Base-by-base conservation (phyloP, 2,888 invertebrate genomes). In the Drosophila mimica region DNA sequence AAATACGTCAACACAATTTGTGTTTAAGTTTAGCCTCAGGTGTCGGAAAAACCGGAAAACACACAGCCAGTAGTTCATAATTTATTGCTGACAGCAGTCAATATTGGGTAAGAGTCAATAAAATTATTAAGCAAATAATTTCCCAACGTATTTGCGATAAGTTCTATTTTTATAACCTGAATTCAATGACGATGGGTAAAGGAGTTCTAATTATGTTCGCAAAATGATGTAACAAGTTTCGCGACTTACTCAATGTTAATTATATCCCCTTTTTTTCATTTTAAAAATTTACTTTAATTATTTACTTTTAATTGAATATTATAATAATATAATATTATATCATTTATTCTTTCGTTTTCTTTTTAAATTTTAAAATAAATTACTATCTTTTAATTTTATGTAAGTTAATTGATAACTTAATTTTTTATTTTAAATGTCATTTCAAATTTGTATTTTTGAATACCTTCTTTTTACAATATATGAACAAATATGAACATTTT, bases 1-100 rank as follows among this genome's bases (percentile, higher is more conserved):
- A 62, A 53, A 58, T 58, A 52, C 58, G 79, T 64, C 79, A 79
- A 71, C 56, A 30, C 61, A 30, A 71, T 62, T 79, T 61, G 20
- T 13, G 65, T 30, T 48, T 6, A 58, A 51, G 25, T 40, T 30
- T 65, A 59, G 36, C 48, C 38, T 31, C 57, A 46, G 60, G 49
- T 48, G 58, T 33, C n/a, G 25, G 36, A 30, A 38, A 54, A 56
- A 28, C 17, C 13, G 13, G 36, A 13, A 46, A 57, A 54, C 11
- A 51, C 48, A 46, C 17, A 59, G 51, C 49, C 31, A 53, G 64
- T 61, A 77, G 54, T 43, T 43, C 36, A 60, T 53, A 60, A 74
- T 65, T 70, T 57, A 72, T 60, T 57, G 34, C 20, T 8, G 67
- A 67, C 77, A 76, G 48, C 57, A 36, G 54, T 48, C 46, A 54